Evolutionary conservation across 2,888 invertebrate species (phyloP).

Genomic region (Microctonus hyperodae): DNA sequence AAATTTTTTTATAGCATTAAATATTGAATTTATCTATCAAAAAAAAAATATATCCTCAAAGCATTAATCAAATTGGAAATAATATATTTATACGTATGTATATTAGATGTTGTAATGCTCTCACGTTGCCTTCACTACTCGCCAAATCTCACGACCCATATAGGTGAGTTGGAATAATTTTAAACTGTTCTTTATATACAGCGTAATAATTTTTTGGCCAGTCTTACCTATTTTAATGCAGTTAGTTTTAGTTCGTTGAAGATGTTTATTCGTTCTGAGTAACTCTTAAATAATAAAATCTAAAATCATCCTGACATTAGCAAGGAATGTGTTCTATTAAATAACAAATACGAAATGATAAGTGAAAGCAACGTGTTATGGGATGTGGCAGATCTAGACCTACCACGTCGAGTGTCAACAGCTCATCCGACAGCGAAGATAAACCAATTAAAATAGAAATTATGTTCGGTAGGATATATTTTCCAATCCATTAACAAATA

Average conservation of each 20-base stretch:
- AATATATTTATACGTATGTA: neutral
- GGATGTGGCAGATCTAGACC: conserved; percentile 55
- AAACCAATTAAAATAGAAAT: conserved; percentile 49
- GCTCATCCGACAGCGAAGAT: conserved; percentile 37
- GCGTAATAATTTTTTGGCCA: conserved; percentile 46
- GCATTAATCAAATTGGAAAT: neutral
- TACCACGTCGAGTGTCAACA: conserved; percentile 36
- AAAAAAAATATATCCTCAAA: too few species aligned
- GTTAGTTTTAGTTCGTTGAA: conserved; percentile 32
- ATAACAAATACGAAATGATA: conserved; percentile 11
- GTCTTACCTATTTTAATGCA: conserved; percentile 28
- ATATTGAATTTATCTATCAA: too few species aligned
- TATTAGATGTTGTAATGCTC: neutral
- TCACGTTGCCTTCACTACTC: neutral
- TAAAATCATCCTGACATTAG: conserved; percentile 9
- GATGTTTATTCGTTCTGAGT: conserved; percentile 7
- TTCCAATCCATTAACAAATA: neutral
- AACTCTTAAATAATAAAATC: neutral
- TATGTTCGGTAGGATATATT: conserved; percentile 50
- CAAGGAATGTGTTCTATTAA: neutral
- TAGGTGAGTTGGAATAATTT: conserved; percentile 48
- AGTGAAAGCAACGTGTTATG: conserved; percentile 46
- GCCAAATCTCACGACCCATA: neutral
- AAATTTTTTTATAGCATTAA: too few species aligned
- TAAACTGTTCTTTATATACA: conserved; percentile 49